A percentile compares a stretch with the other conserved stretches of the same genome.
phyloP scores from a whole-genome alignment of 2,113 vertebrate species.

The Peromyscus polionotus region DNA sequence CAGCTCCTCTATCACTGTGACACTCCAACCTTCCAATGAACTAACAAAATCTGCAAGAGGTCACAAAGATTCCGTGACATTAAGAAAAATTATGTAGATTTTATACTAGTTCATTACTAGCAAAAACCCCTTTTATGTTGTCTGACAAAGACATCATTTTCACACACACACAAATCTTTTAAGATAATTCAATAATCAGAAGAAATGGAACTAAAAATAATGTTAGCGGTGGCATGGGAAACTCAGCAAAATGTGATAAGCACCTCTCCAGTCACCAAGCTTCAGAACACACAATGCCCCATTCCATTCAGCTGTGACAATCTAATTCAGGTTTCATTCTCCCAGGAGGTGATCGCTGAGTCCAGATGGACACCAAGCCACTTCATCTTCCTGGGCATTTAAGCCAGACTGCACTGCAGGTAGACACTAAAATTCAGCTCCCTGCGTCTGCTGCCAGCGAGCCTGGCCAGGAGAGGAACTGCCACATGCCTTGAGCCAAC shows the following conservation, averaged over 20 bases:
- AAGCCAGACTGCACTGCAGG: conserved; percentile 79
- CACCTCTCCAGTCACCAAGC: neutral
- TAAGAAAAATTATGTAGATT: conserved; percentile 56
- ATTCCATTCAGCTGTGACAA: conserved; percentile 68
- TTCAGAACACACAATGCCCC: conserved; percentile 54
- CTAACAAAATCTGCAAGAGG: neutral
- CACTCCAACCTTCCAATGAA: neutral
- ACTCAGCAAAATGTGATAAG: conserved; percentile 17
- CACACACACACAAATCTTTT: conserved; percentile 26
- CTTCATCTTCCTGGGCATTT: conserved; percentile 64
- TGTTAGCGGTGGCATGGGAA: neutral
- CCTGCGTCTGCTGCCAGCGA: conserved; percentile 55
- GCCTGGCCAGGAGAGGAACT: conserved; percentile 23
- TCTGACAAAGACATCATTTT: conserved; percentile 6
- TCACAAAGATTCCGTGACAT: conserved; percentile 5
- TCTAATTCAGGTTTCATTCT: conserved; percentile 77
- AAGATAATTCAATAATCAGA: conserved; percentile 64
- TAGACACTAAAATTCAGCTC: conserved; percentile 25
- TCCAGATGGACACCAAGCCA: conserved; percentile 76
- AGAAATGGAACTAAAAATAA: conserved; percentile 59
- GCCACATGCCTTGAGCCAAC: neutral
- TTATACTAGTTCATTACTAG: neutral
- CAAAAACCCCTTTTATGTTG: conserved; percentile 55
- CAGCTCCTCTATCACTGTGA: neutral
- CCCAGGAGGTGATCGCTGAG: conserved; percentile 64